Conservation (phyloP, 2,797 vertebrate species). For the Silurus aristotelis region DNA sequence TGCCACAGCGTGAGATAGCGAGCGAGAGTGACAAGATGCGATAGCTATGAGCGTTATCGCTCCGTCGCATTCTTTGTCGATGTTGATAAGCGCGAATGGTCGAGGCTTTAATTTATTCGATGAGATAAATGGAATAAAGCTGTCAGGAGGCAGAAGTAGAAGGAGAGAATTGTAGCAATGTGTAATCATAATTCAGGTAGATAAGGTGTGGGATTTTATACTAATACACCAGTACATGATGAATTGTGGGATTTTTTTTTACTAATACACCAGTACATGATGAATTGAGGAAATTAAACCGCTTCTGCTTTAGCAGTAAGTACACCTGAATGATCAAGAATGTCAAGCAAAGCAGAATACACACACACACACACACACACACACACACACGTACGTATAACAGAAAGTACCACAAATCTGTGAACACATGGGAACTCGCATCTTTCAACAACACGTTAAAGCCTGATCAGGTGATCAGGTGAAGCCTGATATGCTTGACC, state of each 20-base stretch:
- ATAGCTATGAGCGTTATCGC: not conserved
- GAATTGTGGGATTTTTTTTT: too few species aligned
- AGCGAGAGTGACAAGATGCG: too few species aligned
- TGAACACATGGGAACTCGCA: not conserved
- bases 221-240: too few species aligned
- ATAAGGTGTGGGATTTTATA: too few species aligned
- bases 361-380: too few species aligned
- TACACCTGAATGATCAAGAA: too few species aligned
- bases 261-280: too few species aligned
- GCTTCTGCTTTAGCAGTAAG: not conserved
- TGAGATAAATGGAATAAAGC: not conserved
- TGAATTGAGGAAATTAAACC: not conserved
- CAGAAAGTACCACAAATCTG: not conserved
- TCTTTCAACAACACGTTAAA: not conserved
- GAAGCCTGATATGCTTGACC: not conserved
- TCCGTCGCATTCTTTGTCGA: not conserved
- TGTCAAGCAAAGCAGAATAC: not conserved
- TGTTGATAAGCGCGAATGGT: not conserved
- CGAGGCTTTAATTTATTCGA: not conserved
- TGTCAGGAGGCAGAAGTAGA: not conserved
- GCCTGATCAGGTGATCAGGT: too few species aligned
- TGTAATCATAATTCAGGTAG: too few species aligned
- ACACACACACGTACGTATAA: too few species aligned
- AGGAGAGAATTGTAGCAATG: not conserved
- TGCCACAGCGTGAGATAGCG: not conserved